phyloP scores from a whole-genome alignment of 1,140 invertebrate species.

The Philaenus spumarius region DNA sequence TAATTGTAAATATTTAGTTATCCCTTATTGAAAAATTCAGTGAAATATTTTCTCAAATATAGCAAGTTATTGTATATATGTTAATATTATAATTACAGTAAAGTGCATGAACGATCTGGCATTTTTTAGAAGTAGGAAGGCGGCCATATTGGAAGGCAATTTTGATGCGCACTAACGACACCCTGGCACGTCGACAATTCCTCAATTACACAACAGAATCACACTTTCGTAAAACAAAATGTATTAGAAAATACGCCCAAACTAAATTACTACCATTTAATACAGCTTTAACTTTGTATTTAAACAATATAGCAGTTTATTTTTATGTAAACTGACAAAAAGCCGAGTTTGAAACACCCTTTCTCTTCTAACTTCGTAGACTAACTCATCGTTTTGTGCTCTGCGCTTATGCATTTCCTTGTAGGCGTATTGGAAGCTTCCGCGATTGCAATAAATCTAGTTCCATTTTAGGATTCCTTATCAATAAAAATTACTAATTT shows the following conservation, averaged over 20 bases:
- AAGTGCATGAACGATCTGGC: no score
- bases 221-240: background rate
- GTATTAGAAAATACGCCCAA: no score
- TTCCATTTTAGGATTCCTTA: slow-evolving; percentile 6
- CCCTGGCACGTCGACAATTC: background rate
- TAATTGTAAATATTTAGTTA: no score
- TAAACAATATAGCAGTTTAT: background rate
- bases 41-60: no score
- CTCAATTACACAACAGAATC: background rate
- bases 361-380: slow-evolving; percentile 1
- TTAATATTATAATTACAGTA: no score
- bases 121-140: background rate
- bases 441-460: background rate
- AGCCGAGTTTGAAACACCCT: background rate
- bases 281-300: no score
- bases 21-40: no score
- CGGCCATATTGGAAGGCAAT: slow-evolving; percentile 1
- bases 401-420: slow-evolving; percentile 3
- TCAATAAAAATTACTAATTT: no score
- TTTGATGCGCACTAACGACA: slow-evolving; percentile 1
- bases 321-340: background rate
- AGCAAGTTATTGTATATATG: no score
- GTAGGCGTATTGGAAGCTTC: background rate
- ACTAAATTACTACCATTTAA: no score
- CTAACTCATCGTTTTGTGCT: slow-evolving; percentile 4